phyloP scores from a whole-genome alignment of 1,140 invertebrate species.

The Drosophila watanabei region DNA sequence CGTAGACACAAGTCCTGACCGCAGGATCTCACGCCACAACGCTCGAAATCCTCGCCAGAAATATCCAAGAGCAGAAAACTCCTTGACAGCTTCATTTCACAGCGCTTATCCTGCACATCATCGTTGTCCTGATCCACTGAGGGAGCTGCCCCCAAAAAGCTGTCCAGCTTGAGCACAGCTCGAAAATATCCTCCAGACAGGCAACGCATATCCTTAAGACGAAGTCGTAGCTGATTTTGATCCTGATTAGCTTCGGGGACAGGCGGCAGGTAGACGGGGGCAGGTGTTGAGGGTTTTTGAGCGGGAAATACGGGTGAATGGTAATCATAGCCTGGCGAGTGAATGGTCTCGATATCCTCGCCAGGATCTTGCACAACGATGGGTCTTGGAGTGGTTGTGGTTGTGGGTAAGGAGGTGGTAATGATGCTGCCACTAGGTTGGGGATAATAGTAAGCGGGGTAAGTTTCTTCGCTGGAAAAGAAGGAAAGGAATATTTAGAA shows the following conservation, averaged over 20 bases:
- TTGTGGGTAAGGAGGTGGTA: conserved; percentile 38
- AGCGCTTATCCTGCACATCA: conserved; percentile 53
- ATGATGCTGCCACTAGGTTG: conserved; percentile 29
- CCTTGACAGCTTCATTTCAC: conserved; percentile 67
- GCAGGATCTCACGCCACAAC: conserved; percentile 85
- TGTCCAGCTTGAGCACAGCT: conserved; percentile 74
- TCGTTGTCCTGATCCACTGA: conserved; percentile 72
- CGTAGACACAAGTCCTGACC: conserved; percentile 87
- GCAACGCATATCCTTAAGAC: conserved; percentile 82
- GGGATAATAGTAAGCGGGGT: conserved; percentile 67
- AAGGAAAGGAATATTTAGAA: no score
- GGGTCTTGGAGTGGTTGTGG: conserved; percentile 44
- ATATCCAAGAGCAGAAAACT: conserved; percentile 73
- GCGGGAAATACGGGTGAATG: conserved; percentile 36
- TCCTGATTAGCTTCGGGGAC: conserved; percentile 6
- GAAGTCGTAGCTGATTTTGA: conserved; percentile 61
- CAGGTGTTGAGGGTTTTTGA: conserved; percentile 61
- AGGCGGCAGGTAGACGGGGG: conserved; percentile 68
- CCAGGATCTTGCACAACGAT: conserved; percentile 67
- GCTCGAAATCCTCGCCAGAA: conserved; percentile 64
- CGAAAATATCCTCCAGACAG: conserved; percentile 73
- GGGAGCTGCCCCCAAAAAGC: conserved; percentile 68
- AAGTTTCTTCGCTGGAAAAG: conserved; percentile 39
- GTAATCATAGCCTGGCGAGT: conserved; percentile 66
- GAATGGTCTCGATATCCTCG: conserved; percentile 52